Evolutionary conservation across 2,113 vertebrate genomes (phyloP), one percentile per base, ranked within the genome.

Genomic region (Sturnus vulgaris): DNA sequence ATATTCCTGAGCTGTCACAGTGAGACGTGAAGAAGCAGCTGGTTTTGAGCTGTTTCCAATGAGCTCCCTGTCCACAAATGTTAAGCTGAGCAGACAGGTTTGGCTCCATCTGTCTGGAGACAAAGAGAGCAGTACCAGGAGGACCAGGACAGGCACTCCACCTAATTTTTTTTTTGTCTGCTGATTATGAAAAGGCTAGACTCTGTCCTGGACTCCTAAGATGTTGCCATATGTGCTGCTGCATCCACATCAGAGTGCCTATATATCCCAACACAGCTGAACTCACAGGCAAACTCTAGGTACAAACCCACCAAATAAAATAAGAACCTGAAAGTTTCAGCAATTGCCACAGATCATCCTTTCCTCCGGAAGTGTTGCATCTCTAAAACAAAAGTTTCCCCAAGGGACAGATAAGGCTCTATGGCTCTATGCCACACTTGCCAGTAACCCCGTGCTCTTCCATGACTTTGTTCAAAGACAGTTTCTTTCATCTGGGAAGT

Each of bases 101-200:
- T 42, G 20, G 3, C 20, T 53, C 53, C n/a, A 59, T 39, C 46
- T 68, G 16, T 60, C 10, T 46, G 28, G 46, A 20, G 4, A 21
- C 33, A 60, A 52, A 20, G 22, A 13, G 33, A 59, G 33, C 5
- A 4, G 39, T 40, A 68, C 28, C 20, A 40, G 20, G 12, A 84
- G 19, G 21, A 56, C 24, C 13, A 56, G 37, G 81, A 69, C 0
- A 0, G 20, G 27, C 27, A 40, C 21, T 7, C 20, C 2, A 3
- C 14, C 22, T 4, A 25, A 8, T 6, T 42, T 15, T 25, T 31
- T 15, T 79, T 28, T 23, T 59, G 8, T 1, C 39, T 60, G 24
- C 16, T n/a, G n/a, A 53, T 11, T 25, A 31, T 53, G 17, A 17
- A 39, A 72, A 71, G 13, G 10, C 66, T 33, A 28, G 21, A 27